A percentile compares a stretch with the other conserved stretches of the same genome.
phyloP scores from a whole-genome alignment of 2,113 vertebrate species.

The Peromyscus polionotus region DNA sequence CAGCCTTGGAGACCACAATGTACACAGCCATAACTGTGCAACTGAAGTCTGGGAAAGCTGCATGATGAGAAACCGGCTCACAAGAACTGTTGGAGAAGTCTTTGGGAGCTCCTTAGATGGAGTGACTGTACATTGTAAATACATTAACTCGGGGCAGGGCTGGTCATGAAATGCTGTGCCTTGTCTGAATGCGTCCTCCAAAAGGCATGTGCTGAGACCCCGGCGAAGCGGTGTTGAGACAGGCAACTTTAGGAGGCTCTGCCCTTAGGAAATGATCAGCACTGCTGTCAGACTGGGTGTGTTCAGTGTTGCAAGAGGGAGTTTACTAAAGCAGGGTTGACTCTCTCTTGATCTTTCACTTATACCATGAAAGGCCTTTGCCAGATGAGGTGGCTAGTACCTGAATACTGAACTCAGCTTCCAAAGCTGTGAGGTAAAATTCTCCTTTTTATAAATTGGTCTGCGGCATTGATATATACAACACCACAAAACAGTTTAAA shows the following conservation, averaged over 20 bases:
- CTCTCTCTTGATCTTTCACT: not conserved
- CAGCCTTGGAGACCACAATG: not conserved
- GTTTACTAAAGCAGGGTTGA: not conserved
- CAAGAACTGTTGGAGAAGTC: not conserved
- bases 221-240: not conserved
- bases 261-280: not conserved
- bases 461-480: not conserved
- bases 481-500: not conserved
- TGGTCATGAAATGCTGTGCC: not conserved
- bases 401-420: not conserved
- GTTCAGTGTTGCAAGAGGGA: not conserved
- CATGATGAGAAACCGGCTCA: too few species aligned
- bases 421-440: not conserved
- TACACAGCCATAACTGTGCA: not conserved
- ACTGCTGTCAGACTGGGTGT: not conserved
- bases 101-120: not conserved
- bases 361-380: not conserved
- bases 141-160: not conserved
- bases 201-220: not conserved
- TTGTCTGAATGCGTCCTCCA: not conserved
- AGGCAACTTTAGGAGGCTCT: not conserved
- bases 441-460: too few species aligned
- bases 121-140: not conserved
- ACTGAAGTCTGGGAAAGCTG: not conserved
- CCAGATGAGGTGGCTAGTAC: not conserved